A percentile compares a stretch with the other conserved stretches of the same genome.
Conservation (phyloP, 2,888 invertebrate species). For the Endotricha flammealis region DNA sequence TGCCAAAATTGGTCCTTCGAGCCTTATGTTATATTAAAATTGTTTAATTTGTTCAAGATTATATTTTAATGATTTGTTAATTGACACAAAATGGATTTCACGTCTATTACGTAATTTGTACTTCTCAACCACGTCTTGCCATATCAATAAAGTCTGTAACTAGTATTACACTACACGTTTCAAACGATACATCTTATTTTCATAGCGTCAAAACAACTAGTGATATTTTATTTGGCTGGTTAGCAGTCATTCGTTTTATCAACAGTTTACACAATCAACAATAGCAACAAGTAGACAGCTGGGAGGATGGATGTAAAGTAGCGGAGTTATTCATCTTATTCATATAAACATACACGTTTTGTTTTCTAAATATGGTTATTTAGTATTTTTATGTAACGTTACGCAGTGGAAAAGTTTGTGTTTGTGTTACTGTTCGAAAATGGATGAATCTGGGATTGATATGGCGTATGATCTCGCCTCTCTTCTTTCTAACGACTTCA, state of each 20-base stretch:
- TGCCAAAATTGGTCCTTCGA: too few relatives aligned
- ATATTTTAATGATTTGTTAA: too few relatives aligned
- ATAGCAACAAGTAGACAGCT: conserved; percentile 74
- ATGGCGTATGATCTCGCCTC: conserved; percentile 81
- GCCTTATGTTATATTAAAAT: too few relatives aligned
- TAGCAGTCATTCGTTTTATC: conserved; percentile 52
- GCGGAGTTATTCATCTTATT: conserved; percentile 46
- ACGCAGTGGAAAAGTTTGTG: conserved; percentile 56
- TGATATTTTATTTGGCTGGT: conserved; percentile 32
- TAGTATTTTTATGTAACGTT: conserved; percentile 31
- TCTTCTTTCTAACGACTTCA: conserved; percentile 74
- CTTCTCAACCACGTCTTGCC: too few relatives aligned
- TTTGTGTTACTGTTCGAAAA: conserved; percentile 57
- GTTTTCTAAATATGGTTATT: conserved; percentile 47
- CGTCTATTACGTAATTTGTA: too few relatives aligned
- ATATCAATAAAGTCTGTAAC: conserved; percentile 4
- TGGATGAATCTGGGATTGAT: conserved; percentile 82
- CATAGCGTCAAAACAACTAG: background rate
- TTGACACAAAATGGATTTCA: too few relatives aligned
- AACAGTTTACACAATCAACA: conserved; percentile 45
- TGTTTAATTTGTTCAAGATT: too few relatives aligned
- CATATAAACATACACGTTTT: conserved; percentile 47
- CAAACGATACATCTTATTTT: conserved; percentile 13
- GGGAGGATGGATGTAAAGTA: conserved; percentile 61
- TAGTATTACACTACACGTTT: conserved; percentile 11